A percentile compares a stretch with the other conserved stretches of the same genome.
phyloP scores from a whole-genome alignment of 2,113 vertebrate genomes.

The Zeus faber region DNA sequence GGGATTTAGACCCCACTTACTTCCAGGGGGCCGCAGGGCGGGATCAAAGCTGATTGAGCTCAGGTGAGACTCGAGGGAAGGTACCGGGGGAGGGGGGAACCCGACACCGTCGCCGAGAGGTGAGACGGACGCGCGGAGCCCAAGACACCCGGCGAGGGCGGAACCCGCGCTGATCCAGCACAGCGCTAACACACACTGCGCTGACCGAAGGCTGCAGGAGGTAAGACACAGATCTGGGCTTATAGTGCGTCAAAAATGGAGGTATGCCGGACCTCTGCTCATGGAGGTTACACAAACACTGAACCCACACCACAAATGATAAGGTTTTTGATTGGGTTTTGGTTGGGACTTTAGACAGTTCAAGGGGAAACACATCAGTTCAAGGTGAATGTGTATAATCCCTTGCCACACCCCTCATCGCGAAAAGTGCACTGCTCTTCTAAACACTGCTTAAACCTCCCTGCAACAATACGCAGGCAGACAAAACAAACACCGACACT shows the following conservation, averaged over 20 bases:
- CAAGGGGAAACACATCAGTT: too few species aligned
- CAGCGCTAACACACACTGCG: conserved; percentile 24
- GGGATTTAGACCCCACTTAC: conserved; percentile 68
- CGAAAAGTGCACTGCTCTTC: conserved; percentile 6
- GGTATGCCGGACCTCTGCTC: conserved; percentile 9
- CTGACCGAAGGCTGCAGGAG: conserved; percentile 46
- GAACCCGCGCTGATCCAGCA: conserved; percentile 43
- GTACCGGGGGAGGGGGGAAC: conserved; percentile 29
- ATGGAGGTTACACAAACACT: conserved; percentile 46
- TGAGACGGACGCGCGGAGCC: conserved; percentile 34
- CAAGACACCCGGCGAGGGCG: conserved; percentile 49
- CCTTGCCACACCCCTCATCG: conserved; percentile 21
- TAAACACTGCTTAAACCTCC: conserved; percentile 20
- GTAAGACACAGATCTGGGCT: conserved; percentile 8
- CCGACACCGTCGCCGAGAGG: conserved; percentile 38
- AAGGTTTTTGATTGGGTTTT: conserved; percentile 17
- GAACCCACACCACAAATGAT: conserved; percentile 19
- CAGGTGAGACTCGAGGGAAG: conserved; percentile 41
- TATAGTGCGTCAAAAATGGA: too few species aligned
- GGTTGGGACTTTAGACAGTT: too few species aligned
- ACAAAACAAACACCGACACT: conserved; percentile 49
- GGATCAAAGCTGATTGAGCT: conserved; percentile 63
- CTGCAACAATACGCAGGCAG: conserved; percentile 42
- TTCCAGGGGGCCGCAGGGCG: conserved; percentile 55
- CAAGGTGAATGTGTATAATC: conserved; percentile 22